These are phyloP conservation scores for Scaptodrosophila lebanonensis DNA, from an alignment of 1,140 invertebrate genomes.

Conservation along the genomic window DNA sequence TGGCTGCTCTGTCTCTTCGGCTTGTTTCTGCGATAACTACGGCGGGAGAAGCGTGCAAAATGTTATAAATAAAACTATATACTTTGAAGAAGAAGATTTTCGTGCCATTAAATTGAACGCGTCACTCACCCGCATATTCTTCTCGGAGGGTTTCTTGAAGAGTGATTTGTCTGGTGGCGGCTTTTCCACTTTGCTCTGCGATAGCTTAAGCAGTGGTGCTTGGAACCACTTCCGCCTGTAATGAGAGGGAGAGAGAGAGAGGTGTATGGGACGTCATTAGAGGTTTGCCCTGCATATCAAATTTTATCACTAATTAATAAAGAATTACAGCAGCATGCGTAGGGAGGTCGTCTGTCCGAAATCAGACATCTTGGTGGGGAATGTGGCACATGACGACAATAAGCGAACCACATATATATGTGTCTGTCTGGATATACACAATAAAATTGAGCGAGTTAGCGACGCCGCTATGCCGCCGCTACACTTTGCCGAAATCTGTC, in stretches of 20 bases:
- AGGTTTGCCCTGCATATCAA: too few relatives aligned
- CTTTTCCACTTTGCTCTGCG: constrained; percentile 92
- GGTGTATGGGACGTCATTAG: too few relatives aligned
- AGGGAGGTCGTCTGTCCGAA: constrained; percentile 44
- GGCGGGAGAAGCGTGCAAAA: constrained; percentile 20
- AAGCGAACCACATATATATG: too few relatives aligned
- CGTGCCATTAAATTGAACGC: background rate
- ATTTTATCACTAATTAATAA: constrained; percentile 6
- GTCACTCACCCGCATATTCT: constrained; percentile 85
- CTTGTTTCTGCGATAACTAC: constrained; percentile 62
- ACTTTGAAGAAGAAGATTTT: constrained; percentile 5
- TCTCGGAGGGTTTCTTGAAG: constrained; percentile 87
- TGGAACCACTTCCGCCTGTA: constrained; percentile 93
- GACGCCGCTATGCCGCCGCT: constrained; percentile 26
- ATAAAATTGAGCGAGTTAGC: constrained; percentile 16
- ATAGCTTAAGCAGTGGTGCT: constrained; percentile 91
- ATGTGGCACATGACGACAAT: background rate
- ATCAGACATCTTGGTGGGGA: constrained; percentile 47
- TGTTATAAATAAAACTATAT: background rate
- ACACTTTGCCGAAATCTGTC: constrained; percentile 40
- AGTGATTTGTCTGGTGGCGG: constrained; percentile 79
- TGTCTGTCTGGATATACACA: too few relatives aligned
- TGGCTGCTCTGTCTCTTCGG: constrained; percentile 56
- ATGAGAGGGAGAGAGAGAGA: constrained; percentile 9
- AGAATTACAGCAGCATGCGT: constrained; percentile 52